Evolutionary conservation across 2,113 vertebrate genomes (phyloP).

Genomic region (Chinchilla lanigera): DNA sequence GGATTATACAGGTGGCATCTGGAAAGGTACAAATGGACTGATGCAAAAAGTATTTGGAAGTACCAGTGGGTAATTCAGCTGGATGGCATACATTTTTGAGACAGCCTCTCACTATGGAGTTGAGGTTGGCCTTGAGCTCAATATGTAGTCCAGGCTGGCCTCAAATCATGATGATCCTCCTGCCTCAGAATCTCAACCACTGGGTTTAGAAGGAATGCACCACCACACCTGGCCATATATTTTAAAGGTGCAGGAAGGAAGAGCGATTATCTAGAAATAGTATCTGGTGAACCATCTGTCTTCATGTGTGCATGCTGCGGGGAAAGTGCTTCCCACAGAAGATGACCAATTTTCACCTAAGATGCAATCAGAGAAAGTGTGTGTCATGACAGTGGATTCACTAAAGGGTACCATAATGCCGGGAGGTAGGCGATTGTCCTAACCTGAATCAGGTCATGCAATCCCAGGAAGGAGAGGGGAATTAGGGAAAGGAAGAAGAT

Average conservation of each 20-base stretch:
- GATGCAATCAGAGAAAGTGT: neutral
- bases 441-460: neutral
- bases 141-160: neutral
- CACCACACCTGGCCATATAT: neutral
- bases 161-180: neutral
- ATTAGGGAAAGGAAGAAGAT: neutral
- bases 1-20: neutral
- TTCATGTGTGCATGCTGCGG: neutral
- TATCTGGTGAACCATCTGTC: neutral
- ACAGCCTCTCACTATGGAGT: neutral
- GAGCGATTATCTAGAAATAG: neutral
- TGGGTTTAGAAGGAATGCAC: neutral
- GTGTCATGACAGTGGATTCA: neutral
- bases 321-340: neutral
- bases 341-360: neutral
- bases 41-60: neutral
- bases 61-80: neutral
- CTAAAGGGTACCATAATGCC: neutral
- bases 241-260: neutral
- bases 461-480: neutral
- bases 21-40: neutral
- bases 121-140: neutral
- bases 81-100: neutral
- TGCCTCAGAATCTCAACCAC: neutral
- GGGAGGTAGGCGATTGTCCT: neutral